These are phyloP conservation scores for Phasianus colchicus DNA, from an alignment of 2,113 vertebrate species.

Conservation along the genomic window DNA sequence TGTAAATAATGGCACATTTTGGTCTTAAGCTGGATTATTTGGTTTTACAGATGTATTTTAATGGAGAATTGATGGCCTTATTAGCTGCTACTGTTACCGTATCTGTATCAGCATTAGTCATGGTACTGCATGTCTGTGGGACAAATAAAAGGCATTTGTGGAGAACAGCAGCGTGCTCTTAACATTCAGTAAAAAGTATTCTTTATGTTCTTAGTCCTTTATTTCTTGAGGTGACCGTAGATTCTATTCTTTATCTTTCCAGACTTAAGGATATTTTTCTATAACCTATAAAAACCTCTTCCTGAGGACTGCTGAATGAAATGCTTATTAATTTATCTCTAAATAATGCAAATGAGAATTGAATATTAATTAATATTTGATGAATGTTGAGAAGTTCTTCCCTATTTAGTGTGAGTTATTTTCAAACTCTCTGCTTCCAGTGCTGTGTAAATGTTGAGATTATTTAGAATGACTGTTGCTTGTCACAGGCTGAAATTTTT, in stretches of 20 bases:
- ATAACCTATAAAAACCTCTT: neutral
- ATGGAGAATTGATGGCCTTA: constrained; percentile 15
- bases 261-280: neutral
- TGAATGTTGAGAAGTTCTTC: neutral
- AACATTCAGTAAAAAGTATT: neutral
- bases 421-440: neutral
- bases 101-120: neutral
- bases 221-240: neutral
- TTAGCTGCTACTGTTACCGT: neutral
- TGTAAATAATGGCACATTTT: constrained; percentile 47
- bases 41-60: constrained; percentile 33
- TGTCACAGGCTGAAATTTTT: neutral
- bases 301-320: neutral
- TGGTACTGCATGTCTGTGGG: neutral
- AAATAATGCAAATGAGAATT: neutral
- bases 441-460: neutral
- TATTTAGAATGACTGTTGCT: neutral
- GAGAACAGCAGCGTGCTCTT: neutral
- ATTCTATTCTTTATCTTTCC: neutral
- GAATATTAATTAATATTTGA: neutral
- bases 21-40: constrained; percentile 37
- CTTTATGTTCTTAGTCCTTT: neutral
- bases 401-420: neutral
- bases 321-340: neutral
- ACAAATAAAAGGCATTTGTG: neutral